Base-by-base conservation (phyloP, 2,888 invertebrate species). In the Polydrusus cervinus region DNA sequence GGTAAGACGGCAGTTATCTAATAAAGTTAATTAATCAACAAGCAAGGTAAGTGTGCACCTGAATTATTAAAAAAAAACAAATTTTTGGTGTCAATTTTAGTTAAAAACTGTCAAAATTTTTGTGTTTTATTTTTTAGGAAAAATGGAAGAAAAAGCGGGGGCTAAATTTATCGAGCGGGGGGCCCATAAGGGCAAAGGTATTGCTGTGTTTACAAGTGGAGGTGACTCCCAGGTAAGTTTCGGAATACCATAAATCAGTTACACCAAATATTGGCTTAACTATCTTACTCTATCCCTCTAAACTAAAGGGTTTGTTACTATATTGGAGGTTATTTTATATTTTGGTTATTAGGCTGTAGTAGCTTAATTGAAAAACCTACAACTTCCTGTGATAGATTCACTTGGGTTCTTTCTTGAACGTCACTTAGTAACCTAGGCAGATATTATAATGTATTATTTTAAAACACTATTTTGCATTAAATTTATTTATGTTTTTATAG, bases 181-280 rank as follows among this genome's bases (percentile, higher is more conserved):
- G 70, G 92, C 94, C 82, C 95, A 96, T 85, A 95, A 94, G 84
- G 97, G 97, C 71, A 96, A 95, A 86, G 95, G 96, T 38, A 92
- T 99, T 76, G 99, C 97, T 11, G 97, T 99, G 47, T 96, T 98
- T 85, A 99, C 98, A 69, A 97, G 97, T 85, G 98, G 98, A 81
- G 98, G 98, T 70, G 98, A 98, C 89, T 97, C 98, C 25, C 98
- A 94, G 93, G 94, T 93, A 85, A 78, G 79, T 75, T 57, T 71
- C 67, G 11, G 9, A 25, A n/a, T 66, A 34, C 9, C 11, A 34
- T 13, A 13, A 51, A 11, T 18, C 18, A 14, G 8, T 45, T 45
- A 6, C 13, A 14, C 45, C 34, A 11, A 43, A 69, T 51, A 40
- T 51, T 51, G 34, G 13, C 11, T 30, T 25, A 69, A 64, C 49